Evolutionary conservation across 2,888 invertebrate genomes (phyloP), one percentile per base, ranked within the genome.

Genomic region (Magallana nippona): DNA sequence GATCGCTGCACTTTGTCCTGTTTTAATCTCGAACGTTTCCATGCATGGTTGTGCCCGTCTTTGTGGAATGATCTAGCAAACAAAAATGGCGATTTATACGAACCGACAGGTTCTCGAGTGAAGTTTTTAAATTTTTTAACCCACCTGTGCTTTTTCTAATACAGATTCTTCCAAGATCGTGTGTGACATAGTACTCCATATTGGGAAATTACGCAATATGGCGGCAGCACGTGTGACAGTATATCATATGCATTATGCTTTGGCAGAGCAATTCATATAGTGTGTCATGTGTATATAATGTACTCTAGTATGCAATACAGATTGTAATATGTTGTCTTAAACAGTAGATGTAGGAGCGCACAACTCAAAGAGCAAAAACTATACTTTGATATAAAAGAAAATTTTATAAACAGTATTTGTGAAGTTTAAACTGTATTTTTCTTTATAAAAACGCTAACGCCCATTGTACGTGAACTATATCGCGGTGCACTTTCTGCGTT

Each of bases 171-270:
- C 71, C 71, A 71, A 15, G 62, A 19, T 71, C 27, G 27, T 27
- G 60, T 60, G 27, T 71, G 71, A 71, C 71, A 71, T 63, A 63
- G 27, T 71, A 71, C 71, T 71, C 71, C 71, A 71, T 71, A 71
- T 71, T 71, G 71, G 27, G 71, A 71, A 71, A 71, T 71, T 71
- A 15, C 22, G 22, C 71, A 71, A 71, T 71, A 71, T 71, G 71
- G 71, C 71, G 32, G 71, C 71, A 27, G 71, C 22, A 27, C 13
- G 22, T 71, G 71, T 71, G 71, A 71, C 22, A 32, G 71, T 71
- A 32, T 27, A 63, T 44, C 44, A 71, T 71, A 71, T 71, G 71
- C 71, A 71, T 22, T 5, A 19, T 71, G 27, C 27, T 71, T 10
- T 22, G 15, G 71, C 5, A 63, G 27, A 71, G 71, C 71, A 71